Evolutionary conservation across 1,140 invertebrate species (phyloP), one percentile per base, ranked within the genome.

Genomic region (Rhopalosiphum padi): DNA sequence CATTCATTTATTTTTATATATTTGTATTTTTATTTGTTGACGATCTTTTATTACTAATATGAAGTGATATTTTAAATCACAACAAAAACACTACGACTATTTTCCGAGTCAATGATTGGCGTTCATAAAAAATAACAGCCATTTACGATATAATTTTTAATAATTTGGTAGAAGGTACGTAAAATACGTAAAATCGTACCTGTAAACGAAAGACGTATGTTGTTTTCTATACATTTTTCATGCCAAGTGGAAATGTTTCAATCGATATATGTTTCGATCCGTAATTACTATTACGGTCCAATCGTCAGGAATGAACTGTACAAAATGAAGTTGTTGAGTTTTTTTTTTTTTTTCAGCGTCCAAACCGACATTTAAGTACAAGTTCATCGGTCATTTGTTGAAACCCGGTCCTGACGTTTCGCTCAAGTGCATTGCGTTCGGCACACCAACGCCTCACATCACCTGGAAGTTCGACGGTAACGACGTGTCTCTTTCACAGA

Each of bases 371-470:
- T 95, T 96, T 94, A 95, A 95, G 92, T 96, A 96, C 94, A 95
- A 95, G 94, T 96, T 96, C 94, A 96, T 96, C 94, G 96, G 96
- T 93, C 96, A 96, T 95, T 96, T 96, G 85, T 95, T 96, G 94
- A 96, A 96, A 94, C 96, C 96, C 37, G 96, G 96, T 85, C 96
- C 96, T 91, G 95, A 96, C 94, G 96, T 96, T 92, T 96, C 96
- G 25, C 95, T 97, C 91, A 96, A 96, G 94, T 97, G 97, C 95
- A 96, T 96, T 94, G 96, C 96, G 30, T 96, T 96, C 51, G 97
- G 97, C 87, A 97, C 96, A 95, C 97, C 97, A 60, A 96, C 96
- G 85, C 97, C 97, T 91, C 96, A 96, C 94, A 96, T 96, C 94
- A 95, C 95, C 53, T 96, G 96, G 96, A 95, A 95, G 48, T 94